Base-by-base conservation (phyloP, 2,797 vertebrate genomes). In the Aulostomus chinensis region DNA sequence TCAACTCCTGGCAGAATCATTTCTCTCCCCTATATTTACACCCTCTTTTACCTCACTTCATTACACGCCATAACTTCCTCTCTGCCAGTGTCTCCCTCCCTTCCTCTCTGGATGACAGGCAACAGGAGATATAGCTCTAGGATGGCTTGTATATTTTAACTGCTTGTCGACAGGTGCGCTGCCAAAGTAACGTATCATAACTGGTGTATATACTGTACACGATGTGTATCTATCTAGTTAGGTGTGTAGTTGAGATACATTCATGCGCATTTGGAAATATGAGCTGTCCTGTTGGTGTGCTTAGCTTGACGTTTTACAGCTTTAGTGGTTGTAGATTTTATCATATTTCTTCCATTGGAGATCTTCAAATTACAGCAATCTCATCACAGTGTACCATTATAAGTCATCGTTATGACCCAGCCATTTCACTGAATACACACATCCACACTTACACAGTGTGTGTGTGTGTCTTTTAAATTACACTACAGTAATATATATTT, bases 41-140 rank as follows among this genome's bases (percentile, higher is more conserved):
- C 64, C 73, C 55, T 56, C 34, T 68, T 73, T 82, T 71, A 63
- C 62, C 54, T 34, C 52, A 68, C 72, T 66, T 76, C 68, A 77
- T 80, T 69, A 80, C 66, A 48, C 14, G 10, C 60, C 49, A 55
- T 75, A 67, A 72, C 69, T 69, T 50, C 51, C 21, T 51, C 28
- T 33, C 24, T 21, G 39, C 20, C 25, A 6, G n/a, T 22, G 12
- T 39, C 40, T 41, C 32, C n/a, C 37, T 30, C 13, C 12, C 21
- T 36, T 51, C 45, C 22, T 29, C 40, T 42, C 42, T 28, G 32
- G 1, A 24, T 63, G 61, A 58, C 54, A 34, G 58, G 13, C 55
- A 63, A 33, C 53, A 51, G 42, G 52, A 74, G 43, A 54, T 65
- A 64, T 58, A 24, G 29, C 61, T 63, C 33, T 12, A 17, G 60